Base-by-base conservation (phyloP, 2,113 vertebrate genomes). In the Megalops atlanticus region DNA sequence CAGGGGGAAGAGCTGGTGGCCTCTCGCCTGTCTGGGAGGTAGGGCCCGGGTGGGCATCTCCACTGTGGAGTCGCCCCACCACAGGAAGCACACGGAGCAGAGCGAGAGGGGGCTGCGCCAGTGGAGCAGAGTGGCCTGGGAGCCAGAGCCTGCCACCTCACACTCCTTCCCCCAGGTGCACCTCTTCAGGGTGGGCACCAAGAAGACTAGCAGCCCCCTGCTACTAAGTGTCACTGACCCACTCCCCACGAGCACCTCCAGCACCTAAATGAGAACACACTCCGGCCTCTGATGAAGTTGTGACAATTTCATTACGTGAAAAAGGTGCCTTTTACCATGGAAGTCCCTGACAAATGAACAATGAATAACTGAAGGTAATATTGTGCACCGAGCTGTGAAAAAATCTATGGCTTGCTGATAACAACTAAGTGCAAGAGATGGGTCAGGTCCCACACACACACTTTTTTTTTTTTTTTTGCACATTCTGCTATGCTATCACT, bases 211-310 rank as follows among this genome's bases (percentile, higher is more conserved):
- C 24, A 79, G 77, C 68, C 84, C 83, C 0, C 80, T 87, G 36
- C 73, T 86, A 16, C 72, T 88, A 24, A 87, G 84, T 24, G 72
- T 88, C 31, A 86, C 74, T 15, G 87, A 88, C 43, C 84, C 84
- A 0, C 78, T 72, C 15, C 80, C 80, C 15, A 33, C 24, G 27
- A 79, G 74, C 76, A 76, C 49, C 12, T 52, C 14, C 12, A 3
- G 52, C 18, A n/a, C 52, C 3, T 24, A 58, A 58, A 12, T 16
- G n/a, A 2, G 21, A 58, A n/a, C 52, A 58, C 52, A 58, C 52
- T 8, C 24, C 52, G 3, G 18, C 52, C 52, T 18, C 52, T 3
- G 24, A 15, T 3, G 1, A 45, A 14, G n/a, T n/a, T n/a, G n/a
- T n/a, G n/a, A n/a, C n/a, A n/a, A n/a, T n/a, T n/a, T n/a, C n/a